Conservation (phyloP, 2,797 vertebrate species). For the Acanthopagrus latus region DNA sequence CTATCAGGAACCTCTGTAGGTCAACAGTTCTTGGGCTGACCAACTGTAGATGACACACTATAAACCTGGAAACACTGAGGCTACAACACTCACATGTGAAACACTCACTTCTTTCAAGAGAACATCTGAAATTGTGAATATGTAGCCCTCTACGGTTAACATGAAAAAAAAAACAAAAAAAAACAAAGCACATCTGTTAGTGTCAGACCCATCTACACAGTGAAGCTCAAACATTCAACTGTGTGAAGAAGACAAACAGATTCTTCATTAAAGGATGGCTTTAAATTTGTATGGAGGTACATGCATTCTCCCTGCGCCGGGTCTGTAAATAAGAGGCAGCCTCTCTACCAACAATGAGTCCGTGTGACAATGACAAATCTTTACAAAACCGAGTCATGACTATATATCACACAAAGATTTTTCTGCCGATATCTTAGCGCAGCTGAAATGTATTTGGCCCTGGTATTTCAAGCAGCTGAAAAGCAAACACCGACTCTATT, state of each 20-base stretch:
- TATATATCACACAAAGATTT: neutral
- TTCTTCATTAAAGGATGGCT: too few species aligned
- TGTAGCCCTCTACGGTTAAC: too few species aligned
- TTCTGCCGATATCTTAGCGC: neutral
- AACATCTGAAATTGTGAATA: neutral
- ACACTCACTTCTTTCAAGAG: too few species aligned
- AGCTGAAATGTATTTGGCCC: conserved; percentile 3
- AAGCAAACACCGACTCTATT: conserved; percentile 29
- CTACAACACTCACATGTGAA: neutral
- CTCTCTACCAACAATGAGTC: conserved; percentile 90
- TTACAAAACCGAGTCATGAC: neutral
- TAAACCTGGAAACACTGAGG: neutral
- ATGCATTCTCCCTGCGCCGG: conserved; percentile 65
- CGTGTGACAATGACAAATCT: conserved; percentile 81
- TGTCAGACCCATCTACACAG: too few species aligned
- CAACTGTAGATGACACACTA: neutral
- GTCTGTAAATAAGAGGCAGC: conserved; percentile 90
- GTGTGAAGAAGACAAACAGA: too few species aligned
- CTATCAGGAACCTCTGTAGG: neutral
- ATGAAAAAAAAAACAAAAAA: too few species aligned
- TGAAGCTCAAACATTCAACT: too few species aligned
- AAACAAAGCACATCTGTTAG: too few species aligned
- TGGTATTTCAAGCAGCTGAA: neutral
- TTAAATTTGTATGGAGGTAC: conserved; percentile 22
- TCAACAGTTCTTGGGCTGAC: neutral